Evolutionary conservation across 2,113 vertebrate genomes (phyloP), one percentile per base, ranked within the genome.

Genomic region (Engraulis encrasicolus): DNA sequence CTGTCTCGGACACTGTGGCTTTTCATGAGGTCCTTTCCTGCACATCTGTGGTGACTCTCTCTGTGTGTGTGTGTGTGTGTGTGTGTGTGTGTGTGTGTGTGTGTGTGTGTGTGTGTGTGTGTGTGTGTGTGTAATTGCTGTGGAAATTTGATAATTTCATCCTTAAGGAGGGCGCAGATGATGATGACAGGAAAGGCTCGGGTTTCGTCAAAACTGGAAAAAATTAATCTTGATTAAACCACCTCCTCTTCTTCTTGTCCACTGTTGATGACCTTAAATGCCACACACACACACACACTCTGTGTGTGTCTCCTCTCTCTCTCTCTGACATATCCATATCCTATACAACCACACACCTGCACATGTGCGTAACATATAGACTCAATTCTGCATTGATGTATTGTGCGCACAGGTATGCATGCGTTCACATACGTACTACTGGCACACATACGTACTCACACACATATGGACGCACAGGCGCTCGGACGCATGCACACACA

Each of bases 211-310:
- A n/a, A 94, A 94, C 92, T 95, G 93, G 93, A 94, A 93, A 93
- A 95, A 94, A 92, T 94, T 95, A 91, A 95, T 95, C 93, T 95
- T 95, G 94, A 96, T 95, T 96, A 95, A 95, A 95, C 94, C 86
- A 92, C 61, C 36, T 17, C 71, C 52, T 5, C 84, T 5, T 83
- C 17, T 77, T 54, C 80, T 54, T 34, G 23, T 78, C 49, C 31
- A 18, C 66, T 20, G 38, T 50, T 50, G 77, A 34, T 45, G 37
- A 71, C 50, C 50, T 52, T 12, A 23, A 37, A 3, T n/a, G 45
- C n/a, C 54, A 49, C 58, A 74, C 58, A 71, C 37, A 36, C 80
- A 80, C 79, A 49, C 79, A 54, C 58, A 61, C 66, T 45, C 40
- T 45, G 4, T 45, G 4, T 45, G 40, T 45, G 4, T 45, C 40